Conservation (phyloP, 1,140 invertebrate genomes). For the Heliconius himera region DNA sequence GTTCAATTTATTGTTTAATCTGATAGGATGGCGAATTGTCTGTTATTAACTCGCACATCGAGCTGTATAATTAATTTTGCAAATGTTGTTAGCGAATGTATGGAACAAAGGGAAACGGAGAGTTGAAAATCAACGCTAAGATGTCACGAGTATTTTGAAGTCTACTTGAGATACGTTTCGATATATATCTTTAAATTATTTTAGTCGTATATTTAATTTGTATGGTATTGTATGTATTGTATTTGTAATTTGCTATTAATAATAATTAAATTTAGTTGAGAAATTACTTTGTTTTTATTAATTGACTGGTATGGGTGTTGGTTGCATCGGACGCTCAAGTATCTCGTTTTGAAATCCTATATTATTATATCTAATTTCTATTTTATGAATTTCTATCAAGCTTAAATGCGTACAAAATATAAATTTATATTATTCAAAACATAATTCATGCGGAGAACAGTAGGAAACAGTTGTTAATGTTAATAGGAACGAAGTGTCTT, state of each 20-base stretch:
- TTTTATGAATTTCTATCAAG: no score
- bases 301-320: not conserved
- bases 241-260: not conserved
- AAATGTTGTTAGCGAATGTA: constrained; percentile 74
- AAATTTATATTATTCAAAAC: no score
- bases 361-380: no score
- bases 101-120: constrained; percentile 27
- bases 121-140: constrained; percentile 10
- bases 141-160: not conserved
- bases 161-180: not conserved
- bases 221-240: not conserved
- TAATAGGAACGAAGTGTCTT: no score
- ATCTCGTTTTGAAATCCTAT: no score
- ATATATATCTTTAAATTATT: not conserved
- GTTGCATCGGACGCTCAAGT: not conserved
- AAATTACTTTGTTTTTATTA: not conserved
- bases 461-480: no score
- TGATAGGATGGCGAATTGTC: constrained; percentile 58
- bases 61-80: constrained; percentile 77
- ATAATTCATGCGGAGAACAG: no score
- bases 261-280: not conserved
- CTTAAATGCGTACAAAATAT: no score
- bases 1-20: constrained; percentile 64
- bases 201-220: not conserved
- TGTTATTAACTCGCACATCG: constrained; percentile 67